Base-by-base conservation (phyloP, 2,888 invertebrate species). In the Ametastegia equiseti region DNA sequence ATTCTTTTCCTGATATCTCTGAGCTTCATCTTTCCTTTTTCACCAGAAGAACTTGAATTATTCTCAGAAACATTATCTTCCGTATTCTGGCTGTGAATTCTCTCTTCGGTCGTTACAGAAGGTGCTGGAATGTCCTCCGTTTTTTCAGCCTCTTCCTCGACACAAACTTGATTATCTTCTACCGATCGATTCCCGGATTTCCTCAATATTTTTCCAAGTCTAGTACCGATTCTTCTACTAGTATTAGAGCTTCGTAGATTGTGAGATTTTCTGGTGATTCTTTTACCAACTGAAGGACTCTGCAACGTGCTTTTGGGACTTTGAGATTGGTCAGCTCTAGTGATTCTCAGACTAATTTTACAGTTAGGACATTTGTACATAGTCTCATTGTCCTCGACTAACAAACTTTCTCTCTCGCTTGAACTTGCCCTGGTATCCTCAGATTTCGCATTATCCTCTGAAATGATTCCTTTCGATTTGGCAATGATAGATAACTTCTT, bases 331-430 rank as follows among this genome's bases (percentile, higher is more conserved):
- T 27, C 15, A 30, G 45, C 33, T 36, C 78, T 78, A 11, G 78
- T 78, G 1, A 87, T 86, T 79, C 84, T 84, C 83, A 87, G 81
- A 82, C 81, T 83, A 77, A 84, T 73, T 47, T 87, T 85, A 71
- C 87, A 87, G 77, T 86, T 87, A 15, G 87, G 87, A 73, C 87
- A 87, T 13, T 82, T 73, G 27, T 84, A 85, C 11, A 86, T 78
- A 15, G 45, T 11, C 13, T 23, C 27, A 6, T 60, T 33, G 45
- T 60, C 78, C 19, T n/a, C 27, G 11, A 60, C n/a, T n/a, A 78
- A 13, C 2, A 75, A 36, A 75, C 11, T 75, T 33, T 54, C 45
- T 23, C 33, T 36, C 30, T 15, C 19, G 2, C 0, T 67, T 39
- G 36, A 11, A 9, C 23, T 54, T 75, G 11, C 73, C 11, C n/a